These are phyloP conservation scores for Neoniphon sammara DNA, from an alignment of 2,797 vertebrate genomes.

Conservation along the genomic window DNA sequence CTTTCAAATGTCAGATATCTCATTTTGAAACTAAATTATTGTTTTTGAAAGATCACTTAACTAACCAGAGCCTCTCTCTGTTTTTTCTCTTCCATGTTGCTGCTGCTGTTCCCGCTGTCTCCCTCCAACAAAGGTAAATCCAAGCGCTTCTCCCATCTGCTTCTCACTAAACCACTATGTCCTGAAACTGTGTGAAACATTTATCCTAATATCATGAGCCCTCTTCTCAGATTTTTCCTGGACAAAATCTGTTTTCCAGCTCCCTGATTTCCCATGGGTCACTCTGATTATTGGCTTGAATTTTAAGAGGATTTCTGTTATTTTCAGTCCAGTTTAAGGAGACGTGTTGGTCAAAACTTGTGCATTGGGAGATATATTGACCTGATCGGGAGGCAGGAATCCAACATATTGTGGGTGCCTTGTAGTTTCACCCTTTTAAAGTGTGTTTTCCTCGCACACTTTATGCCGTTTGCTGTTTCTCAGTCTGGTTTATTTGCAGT, in stretches of 20 bases:
- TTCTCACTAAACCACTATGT: not conserved
- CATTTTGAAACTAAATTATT: not conserved
- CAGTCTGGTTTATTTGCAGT: slow-evolving; percentile 15
- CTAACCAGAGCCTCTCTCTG: slow-evolving; percentile 54
- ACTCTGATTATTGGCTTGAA: not conserved
- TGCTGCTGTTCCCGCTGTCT: slow-evolving; percentile 42
- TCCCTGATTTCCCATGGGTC: not conserved
- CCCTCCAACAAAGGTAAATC: slow-evolving; percentile 73
- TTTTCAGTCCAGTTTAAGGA: not conserved
- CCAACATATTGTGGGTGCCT: not conserved
- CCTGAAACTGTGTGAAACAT: slow-evolving; percentile 2
- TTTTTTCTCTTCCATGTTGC: slow-evolving; percentile 72
- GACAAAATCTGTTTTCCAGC: not conserved
- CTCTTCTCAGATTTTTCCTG: not conserved
- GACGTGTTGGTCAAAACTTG: not conserved
- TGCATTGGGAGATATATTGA: not conserved
- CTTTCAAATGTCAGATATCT: not conserved
- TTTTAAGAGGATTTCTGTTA: not conserved
- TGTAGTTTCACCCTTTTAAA: not conserved
- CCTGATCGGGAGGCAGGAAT: not conserved
- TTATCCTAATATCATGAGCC: not conserved
- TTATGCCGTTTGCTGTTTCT: slow-evolving; percentile 11
- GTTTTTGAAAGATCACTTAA: not conserved
- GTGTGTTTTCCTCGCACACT: slow-evolving; percentile 1
- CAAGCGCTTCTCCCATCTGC: not conserved